Evolutionary conservation across 2,113 vertebrate species (phyloP), one percentile per base, ranked within the genome.

Genomic region (Trochalopteron elliotii): DNA sequence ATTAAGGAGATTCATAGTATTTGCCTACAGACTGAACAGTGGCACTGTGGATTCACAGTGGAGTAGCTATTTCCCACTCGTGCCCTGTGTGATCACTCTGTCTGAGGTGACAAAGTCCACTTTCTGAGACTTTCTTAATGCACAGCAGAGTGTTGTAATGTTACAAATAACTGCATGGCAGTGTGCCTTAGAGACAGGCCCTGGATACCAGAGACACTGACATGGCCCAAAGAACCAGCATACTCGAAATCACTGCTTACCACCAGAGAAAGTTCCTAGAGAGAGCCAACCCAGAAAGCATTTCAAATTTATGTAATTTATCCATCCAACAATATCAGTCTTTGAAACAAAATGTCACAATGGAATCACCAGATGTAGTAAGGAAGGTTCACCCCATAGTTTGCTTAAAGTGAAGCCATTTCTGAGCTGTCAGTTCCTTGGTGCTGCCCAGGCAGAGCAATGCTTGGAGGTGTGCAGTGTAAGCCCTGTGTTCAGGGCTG

Each of bases 401-500:
- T n/a, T 61, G 24, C 37, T 61, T 30, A 9, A 80, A 64, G 27
- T n/a, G 30, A 40, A 81, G 39, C 12, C 1, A 0, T 33, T 86
- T 88, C 44, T 55, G 28, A 92, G 50, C 59, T 37, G 24, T 72
- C 14, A 3, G 16, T 19, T 63, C 31, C 30, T 59, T 63, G n/a
- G 31, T 77, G 68, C 45, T 86, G 42, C 50, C 28, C 37, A 27
- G 31, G 27, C 22, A 53, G 42, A 81, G n/a, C 71, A 69, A 4
- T 35, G 15, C 40, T 68, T 57, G 56, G 60, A 9, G 10, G 5
- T 30, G 1, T n/a, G 39, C 6, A 1, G 11, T 31, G 42, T 45
- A 17, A 87, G 33, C 23, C 10, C 33, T 2, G 0, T 0, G 0
- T n/a, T 60, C 28, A 13, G 23, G 33, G 35, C 40, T 24, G 21